Conservation (phyloP, 2,888 invertebrate genomes). For the Emmelina monodactyla region DNA sequence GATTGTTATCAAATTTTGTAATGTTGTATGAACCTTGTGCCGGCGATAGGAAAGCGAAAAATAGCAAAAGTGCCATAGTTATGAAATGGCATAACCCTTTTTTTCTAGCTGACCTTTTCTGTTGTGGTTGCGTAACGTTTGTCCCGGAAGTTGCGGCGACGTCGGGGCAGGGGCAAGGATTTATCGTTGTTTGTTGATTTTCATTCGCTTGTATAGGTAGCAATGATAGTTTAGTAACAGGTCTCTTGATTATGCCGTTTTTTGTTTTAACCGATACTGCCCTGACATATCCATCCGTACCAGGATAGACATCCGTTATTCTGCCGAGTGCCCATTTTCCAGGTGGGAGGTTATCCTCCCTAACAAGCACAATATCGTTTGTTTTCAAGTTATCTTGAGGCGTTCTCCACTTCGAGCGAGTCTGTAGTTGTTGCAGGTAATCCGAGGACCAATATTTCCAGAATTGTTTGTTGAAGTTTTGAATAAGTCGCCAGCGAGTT, state of each 20-base stretch:
- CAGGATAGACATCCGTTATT: not conserved
- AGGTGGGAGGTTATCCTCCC: conserved; percentile 1
- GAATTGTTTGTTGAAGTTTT: conserved; percentile 1
- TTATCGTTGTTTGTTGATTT: not conserved
- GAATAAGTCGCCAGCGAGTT: not conserved
- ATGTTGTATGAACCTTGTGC: not conserved
- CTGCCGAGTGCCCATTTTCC: conserved; percentile 2
- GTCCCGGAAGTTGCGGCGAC: too few species aligned
- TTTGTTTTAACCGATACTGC: conserved; percentile 3
- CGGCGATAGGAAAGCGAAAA: not conserved
- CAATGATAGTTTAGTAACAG: conserved; percentile 2
- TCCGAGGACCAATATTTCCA: not conserved
- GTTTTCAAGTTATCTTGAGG: not conserved
- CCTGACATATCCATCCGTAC: not conserved
- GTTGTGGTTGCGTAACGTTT: too few species aligned
- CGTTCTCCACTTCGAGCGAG: not conserved
- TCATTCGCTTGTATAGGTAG: too few species aligned
- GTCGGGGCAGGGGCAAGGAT: too few species aligned
- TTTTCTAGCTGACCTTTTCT: too few species aligned
- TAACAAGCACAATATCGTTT: not conserved
- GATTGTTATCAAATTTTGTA: conserved; percentile 3
- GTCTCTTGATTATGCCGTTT: conserved; percentile 1
- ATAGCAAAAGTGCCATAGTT: too few species aligned
- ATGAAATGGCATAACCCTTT: too few species aligned
- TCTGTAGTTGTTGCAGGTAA: not conserved